These are phyloP conservation scores for Acropternis orthonyx DNA, from an alignment of 2,797 vertebrate genomes.

Conservation along the genomic window DNA sequence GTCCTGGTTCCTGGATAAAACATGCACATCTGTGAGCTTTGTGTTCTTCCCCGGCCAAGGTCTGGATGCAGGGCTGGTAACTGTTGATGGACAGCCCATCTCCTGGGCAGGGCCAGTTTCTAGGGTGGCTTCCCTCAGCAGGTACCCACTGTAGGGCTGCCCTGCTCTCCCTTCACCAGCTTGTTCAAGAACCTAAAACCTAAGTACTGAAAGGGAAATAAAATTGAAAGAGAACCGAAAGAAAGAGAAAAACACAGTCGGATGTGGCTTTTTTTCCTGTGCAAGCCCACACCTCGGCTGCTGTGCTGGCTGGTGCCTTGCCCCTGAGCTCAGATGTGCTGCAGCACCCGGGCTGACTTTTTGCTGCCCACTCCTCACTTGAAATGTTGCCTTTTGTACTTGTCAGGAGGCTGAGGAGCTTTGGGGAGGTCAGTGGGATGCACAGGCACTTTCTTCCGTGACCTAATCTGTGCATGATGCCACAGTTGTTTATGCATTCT, in stretches of 20 bases:
- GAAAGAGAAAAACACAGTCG: not conserved
- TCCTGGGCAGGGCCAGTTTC: not conserved
- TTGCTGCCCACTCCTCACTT: not conserved
- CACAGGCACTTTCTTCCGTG: not conserved
- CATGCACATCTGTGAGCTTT: accelerated
- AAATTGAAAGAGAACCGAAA: not conserved
- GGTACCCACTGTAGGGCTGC: not conserved
- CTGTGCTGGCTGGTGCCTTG: not conserved
- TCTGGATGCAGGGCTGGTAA: accelerated
- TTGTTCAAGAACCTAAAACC: not conserved
- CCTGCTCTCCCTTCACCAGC: not conserved
- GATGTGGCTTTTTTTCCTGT: not conserved
- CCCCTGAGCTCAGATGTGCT: not conserved
- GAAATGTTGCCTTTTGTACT: not conserved
- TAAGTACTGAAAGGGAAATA: not conserved
- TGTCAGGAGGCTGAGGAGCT: not conserved
- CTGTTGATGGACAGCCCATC: not conserved
- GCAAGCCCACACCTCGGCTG: not conserved
- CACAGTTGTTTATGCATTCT: not conserved
- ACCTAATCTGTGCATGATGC: not conserved
- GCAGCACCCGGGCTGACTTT: not conserved
- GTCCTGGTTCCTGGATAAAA: accelerated
- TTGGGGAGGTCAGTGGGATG: not conserved
- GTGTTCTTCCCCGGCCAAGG: not conserved
- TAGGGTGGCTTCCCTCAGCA: accelerated